Evolutionary conservation across 1,140 invertebrate genomes (phyloP).

Genomic region (Pectinophora gossypiella): DNA sequence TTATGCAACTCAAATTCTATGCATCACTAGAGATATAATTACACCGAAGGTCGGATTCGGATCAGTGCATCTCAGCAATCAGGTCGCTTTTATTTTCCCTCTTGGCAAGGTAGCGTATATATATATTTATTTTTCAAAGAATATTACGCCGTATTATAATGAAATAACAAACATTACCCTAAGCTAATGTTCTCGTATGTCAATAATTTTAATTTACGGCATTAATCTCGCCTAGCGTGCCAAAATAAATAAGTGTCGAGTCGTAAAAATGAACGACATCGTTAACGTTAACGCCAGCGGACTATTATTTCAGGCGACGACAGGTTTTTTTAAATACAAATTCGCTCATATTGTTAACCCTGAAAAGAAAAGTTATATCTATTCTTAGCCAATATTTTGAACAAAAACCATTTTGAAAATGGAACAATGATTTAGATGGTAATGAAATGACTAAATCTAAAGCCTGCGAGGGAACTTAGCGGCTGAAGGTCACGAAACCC

Average conservation of each 20-base stretch:
- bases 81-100: neutral
- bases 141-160: neutral
- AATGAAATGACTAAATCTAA: no score
- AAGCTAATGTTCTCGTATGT: neutral
- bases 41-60: neutral
- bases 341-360: neutral
- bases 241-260: neutral
- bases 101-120: no score
- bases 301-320: neutral
- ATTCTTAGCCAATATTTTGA: no score
- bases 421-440: no score
- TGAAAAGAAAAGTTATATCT: neutral
- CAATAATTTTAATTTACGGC: neutral
- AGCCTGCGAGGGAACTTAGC: no score
- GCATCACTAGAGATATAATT: neutral
- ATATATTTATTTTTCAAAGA: neutral
- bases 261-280: neutral
- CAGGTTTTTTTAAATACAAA: neutral
- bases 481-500: conserved; percentile 9
- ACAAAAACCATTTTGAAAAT: no score
- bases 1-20: neutral
- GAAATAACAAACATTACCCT: neutral
- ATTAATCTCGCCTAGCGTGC: neutral
- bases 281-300: neutral
- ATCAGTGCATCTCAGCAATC: neutral